Percentiles rank a stretch among this genome's conserved stretches.
Evolutionary conservation across 1,140 invertebrate genomes (phyloP).

Genomic region (Zaprionus ghesquierei): DNA sequence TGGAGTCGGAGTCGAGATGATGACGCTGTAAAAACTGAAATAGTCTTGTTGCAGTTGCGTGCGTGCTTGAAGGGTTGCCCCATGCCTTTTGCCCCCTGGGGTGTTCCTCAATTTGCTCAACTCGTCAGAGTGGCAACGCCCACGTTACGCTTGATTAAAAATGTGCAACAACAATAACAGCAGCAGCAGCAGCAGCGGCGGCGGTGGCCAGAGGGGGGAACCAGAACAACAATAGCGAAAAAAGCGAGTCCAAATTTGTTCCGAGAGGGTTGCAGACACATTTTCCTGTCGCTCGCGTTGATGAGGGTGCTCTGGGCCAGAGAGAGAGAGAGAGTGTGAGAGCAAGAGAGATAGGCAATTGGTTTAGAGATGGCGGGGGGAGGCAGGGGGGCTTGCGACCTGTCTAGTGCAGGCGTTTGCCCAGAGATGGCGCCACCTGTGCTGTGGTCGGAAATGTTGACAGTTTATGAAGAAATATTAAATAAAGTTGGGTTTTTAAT

Average conservation of each 20-base stretch:
- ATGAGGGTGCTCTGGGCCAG: constrained; percentile 25
- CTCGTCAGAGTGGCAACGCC: constrained; percentile 32
- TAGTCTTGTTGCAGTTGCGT: constrained; percentile 14
- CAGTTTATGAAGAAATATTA: background rate
- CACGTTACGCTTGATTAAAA: constrained; percentile 60
- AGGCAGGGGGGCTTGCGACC: background rate
- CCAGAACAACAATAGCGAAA: constrained; percentile 3
- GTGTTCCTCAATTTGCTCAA: constrained; percentile 39
- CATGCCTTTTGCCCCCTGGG: constrained; percentile 8
- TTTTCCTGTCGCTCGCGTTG: constrained; percentile 28
- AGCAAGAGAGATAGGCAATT: constrained; percentile 22
- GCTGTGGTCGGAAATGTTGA: background rate
- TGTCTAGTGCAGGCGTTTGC: background rate
- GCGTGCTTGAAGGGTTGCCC: constrained; percentile 27
- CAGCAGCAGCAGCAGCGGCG: constrained; percentile 1
- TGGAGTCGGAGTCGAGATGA: constrained; percentile 29
- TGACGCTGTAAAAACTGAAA: constrained; percentile 29
- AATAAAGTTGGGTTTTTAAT: background rate
- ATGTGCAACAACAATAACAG: constrained; percentile 38
- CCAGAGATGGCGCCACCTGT: constrained; percentile 52
- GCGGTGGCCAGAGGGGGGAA: background rate
- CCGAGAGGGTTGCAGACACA: constrained; percentile 43
- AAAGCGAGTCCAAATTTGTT: constrained; percentile 19
- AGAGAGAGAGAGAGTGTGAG: background rate
- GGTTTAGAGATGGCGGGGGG: background rate